Percentiles rank a stretch among this genome's conserved stretches.
phyloP scores from a whole-genome alignment of 2,797 vertebrate species.

The Carcharodon carcharias region DNA sequence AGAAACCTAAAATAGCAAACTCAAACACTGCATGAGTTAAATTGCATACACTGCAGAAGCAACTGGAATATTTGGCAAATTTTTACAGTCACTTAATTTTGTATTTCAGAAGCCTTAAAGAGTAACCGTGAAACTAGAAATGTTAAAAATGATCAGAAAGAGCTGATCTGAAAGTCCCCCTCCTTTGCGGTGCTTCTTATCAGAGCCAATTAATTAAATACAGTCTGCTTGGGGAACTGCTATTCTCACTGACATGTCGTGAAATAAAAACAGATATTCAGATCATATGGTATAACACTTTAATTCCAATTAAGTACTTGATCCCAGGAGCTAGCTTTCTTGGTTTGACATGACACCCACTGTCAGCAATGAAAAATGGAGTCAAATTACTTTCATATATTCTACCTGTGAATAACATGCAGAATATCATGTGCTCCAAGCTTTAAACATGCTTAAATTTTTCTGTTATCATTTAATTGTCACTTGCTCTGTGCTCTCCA shows the following conservation, averaged over 20 bases:
- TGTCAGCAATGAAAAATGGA: neutral
- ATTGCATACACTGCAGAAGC: neutral
- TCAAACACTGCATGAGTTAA: neutral
- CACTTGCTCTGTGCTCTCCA: neutral
- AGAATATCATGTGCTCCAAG: neutral
- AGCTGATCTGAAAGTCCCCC: neutral
- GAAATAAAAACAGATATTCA: conserved; percentile 7
- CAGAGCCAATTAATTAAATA: neutral
- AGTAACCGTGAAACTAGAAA: neutral
- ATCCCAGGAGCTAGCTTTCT: neutral
- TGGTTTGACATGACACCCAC: neutral
- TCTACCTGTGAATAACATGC: neutral
- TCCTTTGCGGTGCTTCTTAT: neutral
- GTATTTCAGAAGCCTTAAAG: neutral
- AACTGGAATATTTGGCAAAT: neutral
- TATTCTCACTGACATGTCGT: neutral
- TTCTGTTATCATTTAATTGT: neutral
- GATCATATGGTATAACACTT: neutral
- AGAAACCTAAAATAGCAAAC: neutral
- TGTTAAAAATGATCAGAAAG: neutral
- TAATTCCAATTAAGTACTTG: neutral
- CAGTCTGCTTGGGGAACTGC: neutral
- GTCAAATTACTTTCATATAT: neutral
- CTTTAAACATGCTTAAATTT: neutral
- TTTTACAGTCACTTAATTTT: neutral